These are phyloP conservation scores for Steinernema khuongi DNA, from an alignment of 1,140 invertebrate species.

Conservation along the genomic window DNA sequence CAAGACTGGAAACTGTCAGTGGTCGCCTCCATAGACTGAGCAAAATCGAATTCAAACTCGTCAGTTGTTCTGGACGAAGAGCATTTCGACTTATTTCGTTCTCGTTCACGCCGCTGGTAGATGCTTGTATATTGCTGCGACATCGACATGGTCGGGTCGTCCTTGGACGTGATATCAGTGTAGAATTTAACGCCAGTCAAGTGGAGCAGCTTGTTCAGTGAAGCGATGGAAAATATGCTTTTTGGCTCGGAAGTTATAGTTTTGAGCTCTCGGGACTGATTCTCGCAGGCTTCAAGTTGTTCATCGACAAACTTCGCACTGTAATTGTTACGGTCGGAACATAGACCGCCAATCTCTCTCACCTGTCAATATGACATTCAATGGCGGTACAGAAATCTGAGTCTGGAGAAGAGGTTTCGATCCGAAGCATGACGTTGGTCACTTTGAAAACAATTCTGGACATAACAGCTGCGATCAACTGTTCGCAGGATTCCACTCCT, in stretches of 20 bases:
- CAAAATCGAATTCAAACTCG: neutral
- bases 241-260: neutral
- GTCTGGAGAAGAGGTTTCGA: neutral
- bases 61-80: neutral
- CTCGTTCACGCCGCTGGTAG: neutral
- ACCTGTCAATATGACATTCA: neutral
- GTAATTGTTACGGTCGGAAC: neutral
- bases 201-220: slow-evolving; percentile 1
- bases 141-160: neutral
- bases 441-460: neutral
- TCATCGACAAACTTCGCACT: slow-evolving; percentile 3
- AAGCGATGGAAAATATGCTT: neutral
- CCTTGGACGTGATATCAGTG: neutral
- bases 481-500: slow-evolving; percentile 4
- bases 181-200: neutral
- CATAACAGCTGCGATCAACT: neutral
- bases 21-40: neutral
- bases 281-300: neutral
- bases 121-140: neutral
- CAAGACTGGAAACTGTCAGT: neutral
- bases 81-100: neutral
- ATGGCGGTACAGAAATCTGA: neutral
- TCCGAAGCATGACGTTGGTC: neutral
- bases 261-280: neutral
- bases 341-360: neutral